Evolutionary conservation across 1,140 invertebrate species (phyloP).

Genomic region (Whitmania pigra): DNA sequence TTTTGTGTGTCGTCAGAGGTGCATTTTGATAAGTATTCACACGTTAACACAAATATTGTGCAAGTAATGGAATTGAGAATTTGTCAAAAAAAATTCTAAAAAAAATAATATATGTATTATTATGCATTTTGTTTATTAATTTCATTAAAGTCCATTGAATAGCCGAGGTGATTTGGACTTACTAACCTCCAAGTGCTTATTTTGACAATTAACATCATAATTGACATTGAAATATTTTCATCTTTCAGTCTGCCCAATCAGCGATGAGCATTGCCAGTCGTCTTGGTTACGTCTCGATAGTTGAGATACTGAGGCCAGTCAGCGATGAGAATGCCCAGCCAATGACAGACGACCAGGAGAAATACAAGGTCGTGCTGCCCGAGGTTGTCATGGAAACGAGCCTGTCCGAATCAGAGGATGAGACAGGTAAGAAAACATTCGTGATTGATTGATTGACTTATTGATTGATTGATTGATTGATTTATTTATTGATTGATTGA

Average conservation of each 20-base stretch:
- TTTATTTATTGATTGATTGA: background rate
- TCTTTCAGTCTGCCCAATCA: constrained; percentile 77
- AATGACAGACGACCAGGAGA: constrained; percentile 66
- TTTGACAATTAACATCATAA: no score
- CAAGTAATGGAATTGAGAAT: no score
- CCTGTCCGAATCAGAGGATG: constrained; percentile 97
- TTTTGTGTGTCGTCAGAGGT: no score
- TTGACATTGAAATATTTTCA: no score
- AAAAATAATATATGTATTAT: no score
- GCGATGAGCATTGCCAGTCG: constrained; percentile 90
- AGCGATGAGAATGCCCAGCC: constrained; percentile 58
- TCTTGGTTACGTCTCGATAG: constrained; percentile 92
- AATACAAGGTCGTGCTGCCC: constrained; percentile 91
- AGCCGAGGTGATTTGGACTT: no score
- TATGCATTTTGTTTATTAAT: no score
- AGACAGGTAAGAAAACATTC: constrained; percentile 63
- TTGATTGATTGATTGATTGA: background rate
- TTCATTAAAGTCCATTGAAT: no score
- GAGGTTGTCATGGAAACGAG: constrained; percentile 97
- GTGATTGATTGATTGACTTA: background rate
- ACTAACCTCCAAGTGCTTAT: no score
- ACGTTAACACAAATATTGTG: no score
- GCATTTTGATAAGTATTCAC: no score
- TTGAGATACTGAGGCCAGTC: constrained; percentile 87
- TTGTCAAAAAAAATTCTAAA: no score